phyloP scores from a whole-genome alignment of 2,797 vertebrate genomes.

The Sylvilagus floridanus region DNA sequence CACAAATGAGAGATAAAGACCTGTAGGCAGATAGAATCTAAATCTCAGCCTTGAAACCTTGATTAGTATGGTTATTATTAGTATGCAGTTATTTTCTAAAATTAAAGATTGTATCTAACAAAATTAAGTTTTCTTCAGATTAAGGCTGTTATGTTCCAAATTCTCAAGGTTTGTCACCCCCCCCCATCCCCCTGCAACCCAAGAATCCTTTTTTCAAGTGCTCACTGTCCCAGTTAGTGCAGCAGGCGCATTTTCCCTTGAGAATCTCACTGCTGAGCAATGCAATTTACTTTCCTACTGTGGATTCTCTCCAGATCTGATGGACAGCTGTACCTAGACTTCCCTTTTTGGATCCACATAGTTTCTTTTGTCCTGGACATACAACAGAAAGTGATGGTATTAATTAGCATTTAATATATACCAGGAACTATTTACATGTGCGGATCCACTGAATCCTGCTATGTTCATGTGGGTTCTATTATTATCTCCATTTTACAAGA shows the following conservation, averaged over 20 bases:
- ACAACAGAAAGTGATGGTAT: background rate
- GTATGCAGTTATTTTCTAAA: background rate
- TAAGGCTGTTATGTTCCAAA: background rate
- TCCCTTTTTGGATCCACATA: background rate
- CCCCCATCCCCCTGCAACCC: background rate
- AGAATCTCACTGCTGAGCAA: background rate
- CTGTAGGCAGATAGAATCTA: background rate
- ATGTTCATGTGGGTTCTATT: background rate
- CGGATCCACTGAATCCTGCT: background rate
- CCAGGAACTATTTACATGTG: background rate
- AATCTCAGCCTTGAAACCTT: background rate
- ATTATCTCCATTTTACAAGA: background rate
- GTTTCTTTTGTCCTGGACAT: background rate
- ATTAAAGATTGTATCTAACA: background rate
- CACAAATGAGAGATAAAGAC: background rate
- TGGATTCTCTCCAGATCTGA: background rate
- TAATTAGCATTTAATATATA: background rate
- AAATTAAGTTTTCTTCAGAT: background rate
- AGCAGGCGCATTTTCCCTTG: background rate
- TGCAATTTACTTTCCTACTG: background rate
- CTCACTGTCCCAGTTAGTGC: background rate
- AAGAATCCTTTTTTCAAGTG: background rate
- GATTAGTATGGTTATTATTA: background rate
- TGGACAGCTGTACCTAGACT: background rate
- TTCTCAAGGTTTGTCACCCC: background rate